Evolutionary conservation across 2,113 vertebrate genomes (phyloP).

Genomic region (Barnardius zonarius): DNA sequence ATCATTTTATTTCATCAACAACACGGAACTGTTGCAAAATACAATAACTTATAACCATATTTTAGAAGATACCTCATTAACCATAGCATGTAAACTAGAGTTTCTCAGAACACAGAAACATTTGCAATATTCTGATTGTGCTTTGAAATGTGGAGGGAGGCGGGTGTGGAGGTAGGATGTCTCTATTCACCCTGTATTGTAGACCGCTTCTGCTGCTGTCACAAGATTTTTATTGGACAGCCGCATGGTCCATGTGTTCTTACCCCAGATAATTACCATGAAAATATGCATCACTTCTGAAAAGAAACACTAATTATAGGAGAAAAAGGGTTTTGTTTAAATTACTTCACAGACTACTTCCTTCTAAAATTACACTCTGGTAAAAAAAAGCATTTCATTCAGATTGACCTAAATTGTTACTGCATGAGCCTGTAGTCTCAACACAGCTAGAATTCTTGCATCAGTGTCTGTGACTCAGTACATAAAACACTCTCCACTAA

Average conservation of each 20-base stretch:
- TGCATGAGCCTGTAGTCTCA: background rate
- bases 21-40: background rate
- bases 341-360: background rate
- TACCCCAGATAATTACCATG: background rate
- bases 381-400: background rate
- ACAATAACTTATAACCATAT: background rate
- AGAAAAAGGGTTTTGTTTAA: background rate
- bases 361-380: background rate
- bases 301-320: background rate
- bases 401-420: background rate
- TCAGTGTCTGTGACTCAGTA: background rate
- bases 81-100: background rate
- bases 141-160: background rate
- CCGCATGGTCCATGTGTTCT: fast-evolving
- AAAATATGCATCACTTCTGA: background rate
- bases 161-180: too few relatives aligned
- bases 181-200: background rate
- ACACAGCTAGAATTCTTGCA: background rate
- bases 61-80: background rate
- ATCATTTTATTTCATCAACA: background rate
- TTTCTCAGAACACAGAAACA: background rate
- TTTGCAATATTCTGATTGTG: background rate
- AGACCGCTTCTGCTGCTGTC: background rate
- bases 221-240: background rate
- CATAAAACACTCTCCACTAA: background rate